Evolutionary conservation across 2,797 vertebrate genomes (phyloP).

Genomic region (Girardinus metallicus): DNA sequence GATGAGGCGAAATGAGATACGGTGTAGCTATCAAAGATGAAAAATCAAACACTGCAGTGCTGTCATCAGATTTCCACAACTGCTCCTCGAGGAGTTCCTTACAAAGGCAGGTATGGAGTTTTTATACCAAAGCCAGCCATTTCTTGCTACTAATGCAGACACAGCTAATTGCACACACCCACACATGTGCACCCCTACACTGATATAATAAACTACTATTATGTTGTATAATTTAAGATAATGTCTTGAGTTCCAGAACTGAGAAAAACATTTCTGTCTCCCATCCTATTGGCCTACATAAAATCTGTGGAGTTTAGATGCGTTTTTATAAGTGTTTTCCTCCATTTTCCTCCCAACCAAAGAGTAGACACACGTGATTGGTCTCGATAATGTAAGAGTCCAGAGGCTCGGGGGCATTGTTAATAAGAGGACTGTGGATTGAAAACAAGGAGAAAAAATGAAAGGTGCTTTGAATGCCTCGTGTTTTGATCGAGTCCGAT

Average conservation of each 20-base stretch:
- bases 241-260: slow-evolving; percentile 42
- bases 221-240: slow-evolving; percentile 13
- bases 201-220: slow-evolving; percentile 23
- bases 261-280: slow-evolving; percentile 36
- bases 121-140: slow-evolving; percentile 46
- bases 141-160: slow-evolving; percentile 23
- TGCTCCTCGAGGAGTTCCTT: slow-evolving; percentile 40
- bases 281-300: slow-evolving; percentile 20
- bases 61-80: slow-evolving; percentile 35
- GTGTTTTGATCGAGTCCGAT: slow-evolving; percentile 25
- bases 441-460: slow-evolving; percentile 36
- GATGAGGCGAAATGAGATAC: slow-evolving; percentile 46
- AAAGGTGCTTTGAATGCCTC: slow-evolving; percentile 35
- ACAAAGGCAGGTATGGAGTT: slow-evolving; percentile 37
- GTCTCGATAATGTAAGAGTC: slow-evolving; percentile 22
- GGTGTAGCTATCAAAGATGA: slow-evolving; percentile 51
- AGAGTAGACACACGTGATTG: slow-evolving; percentile 15
- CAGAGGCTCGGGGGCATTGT: slow-evolving; percentile 38
- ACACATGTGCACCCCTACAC: slow-evolving; percentile 21
- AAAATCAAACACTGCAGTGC: slow-evolving; percentile 34
- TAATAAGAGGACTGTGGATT: slow-evolving; percentile 37
- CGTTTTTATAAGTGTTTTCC: slow-evolving; percentile 8
- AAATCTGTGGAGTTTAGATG: slow-evolving; percentile 1
- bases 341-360: slow-evolving; percentile 8
- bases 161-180: slow-evolving; percentile 22